These are phyloP conservation scores for Synanthedon formicaeformis DNA, from an alignment of 2,888 invertebrate genomes.

Conservation along the genomic window DNA sequence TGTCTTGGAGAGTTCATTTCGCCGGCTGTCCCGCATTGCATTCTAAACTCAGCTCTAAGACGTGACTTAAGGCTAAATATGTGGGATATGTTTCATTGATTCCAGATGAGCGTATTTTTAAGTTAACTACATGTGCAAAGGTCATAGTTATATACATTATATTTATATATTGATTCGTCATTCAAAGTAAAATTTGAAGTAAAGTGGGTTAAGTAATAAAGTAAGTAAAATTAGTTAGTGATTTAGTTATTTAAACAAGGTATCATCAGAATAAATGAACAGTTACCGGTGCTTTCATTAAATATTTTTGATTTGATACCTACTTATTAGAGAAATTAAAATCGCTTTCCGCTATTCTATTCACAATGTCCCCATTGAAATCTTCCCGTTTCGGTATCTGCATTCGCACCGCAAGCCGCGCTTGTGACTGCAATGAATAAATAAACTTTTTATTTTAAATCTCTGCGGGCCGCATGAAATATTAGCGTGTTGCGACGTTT, in stretches of 20 bases:
- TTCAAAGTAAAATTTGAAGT: no score
- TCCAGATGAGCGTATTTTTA: no score
- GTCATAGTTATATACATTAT: no score
- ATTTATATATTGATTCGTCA: no score
- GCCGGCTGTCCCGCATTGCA: not conserved
- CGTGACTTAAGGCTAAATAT: not conserved
- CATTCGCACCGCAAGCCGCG: not conserved
- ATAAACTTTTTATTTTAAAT: constrained; percentile 18
- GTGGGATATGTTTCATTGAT: not conserved
- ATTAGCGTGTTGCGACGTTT: constrained; percentile 8
- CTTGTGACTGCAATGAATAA: constrained; percentile 17
- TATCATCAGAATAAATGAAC: no score
- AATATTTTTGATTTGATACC: no score
- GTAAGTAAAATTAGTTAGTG: no score
- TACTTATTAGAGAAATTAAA: not conserved
- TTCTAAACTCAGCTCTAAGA: not conserved
- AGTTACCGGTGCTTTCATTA: no score
- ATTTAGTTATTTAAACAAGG: no score
- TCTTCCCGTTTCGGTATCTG: constrained; percentile 1
- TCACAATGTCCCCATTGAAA: not conserved
- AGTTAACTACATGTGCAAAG: no score
- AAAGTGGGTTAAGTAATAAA: no score
- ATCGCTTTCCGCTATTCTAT: not conserved
- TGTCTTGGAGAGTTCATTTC: not conserved
- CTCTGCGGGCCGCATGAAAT: constrained; percentile 14